These are phyloP conservation scores for Hylaeus anthracinus DNA, from an alignment of 1,140 invertebrate genomes.

Conservation along the genomic window DNA sequence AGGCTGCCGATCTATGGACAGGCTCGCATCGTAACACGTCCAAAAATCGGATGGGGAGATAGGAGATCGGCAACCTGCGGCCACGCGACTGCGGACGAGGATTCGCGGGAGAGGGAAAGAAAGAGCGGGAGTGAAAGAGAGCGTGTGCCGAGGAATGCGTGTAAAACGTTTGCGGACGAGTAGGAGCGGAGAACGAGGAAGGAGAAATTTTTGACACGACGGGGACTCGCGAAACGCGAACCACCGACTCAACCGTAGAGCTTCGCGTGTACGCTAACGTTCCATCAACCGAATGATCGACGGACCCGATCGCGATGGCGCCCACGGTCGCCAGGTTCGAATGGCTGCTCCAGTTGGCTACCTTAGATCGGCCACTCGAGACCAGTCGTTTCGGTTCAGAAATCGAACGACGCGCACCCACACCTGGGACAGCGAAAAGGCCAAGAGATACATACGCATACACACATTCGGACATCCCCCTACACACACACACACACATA, in stretches of 20 bases:
- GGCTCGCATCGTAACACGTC: too few species aligned
- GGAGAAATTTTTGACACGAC: not conserved
- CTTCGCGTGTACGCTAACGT: slow-evolving; percentile 39
- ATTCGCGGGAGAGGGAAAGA: not conserved
- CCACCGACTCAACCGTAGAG: slow-evolving; percentile 45
- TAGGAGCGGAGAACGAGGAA: slow-evolving; percentile 9
- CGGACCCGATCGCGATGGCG: slow-evolving; percentile 56
- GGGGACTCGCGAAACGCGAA: slow-evolving; percentile 19
- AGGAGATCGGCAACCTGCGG: too few species aligned
- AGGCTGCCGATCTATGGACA: too few species aligned
- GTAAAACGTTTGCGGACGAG: slow-evolving; percentile 9
- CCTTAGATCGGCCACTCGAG: not conserved
- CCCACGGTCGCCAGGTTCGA: slow-evolving; percentile 39
- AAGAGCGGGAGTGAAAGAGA: slow-evolving; percentile 4
- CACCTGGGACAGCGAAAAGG: slow-evolving; percentile 32
- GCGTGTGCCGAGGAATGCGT: slow-evolving; percentile 42
- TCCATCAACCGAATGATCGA: not conserved
- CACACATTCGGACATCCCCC: not conserved
- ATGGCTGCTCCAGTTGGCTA: slow-evolving; percentile 29
- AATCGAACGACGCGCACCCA: slow-evolving; percentile 40
- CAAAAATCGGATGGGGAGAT: too few species aligned
- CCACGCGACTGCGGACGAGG: not conserved
- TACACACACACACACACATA: slow-evolving; percentile 11
- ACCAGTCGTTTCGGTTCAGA: not conserved
- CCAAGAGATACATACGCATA: slow-evolving; percentile 17